phyloP scores from a whole-genome alignment of 2,888 invertebrate genomes.

The Protodeltote pygarga region DNA sequence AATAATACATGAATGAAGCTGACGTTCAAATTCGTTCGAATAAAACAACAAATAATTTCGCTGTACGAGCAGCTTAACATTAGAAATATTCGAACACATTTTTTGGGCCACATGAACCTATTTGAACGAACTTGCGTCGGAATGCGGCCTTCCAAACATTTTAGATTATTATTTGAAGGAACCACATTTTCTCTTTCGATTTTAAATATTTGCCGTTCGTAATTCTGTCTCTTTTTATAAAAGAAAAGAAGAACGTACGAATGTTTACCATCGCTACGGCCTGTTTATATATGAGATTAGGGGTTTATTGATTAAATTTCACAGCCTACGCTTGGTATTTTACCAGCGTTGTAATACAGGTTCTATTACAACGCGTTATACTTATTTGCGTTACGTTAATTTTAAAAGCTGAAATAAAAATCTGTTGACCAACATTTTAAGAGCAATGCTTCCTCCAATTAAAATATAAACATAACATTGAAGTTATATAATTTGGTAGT shows the following conservation, averaged over 20 bases:
- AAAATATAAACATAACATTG: constrained; percentile 41
- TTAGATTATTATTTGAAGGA: no score
- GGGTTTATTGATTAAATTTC: constrained; percentile 40
- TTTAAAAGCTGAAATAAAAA: constrained; percentile 1
- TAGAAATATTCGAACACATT: no score
- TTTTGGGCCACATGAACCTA: no score
- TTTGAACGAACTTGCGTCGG: no score
- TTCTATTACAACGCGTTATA: background rate
- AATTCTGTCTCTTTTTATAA: background rate
- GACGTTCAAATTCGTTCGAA: no score
- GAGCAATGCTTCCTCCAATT: constrained; percentile 17
- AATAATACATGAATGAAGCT: no score
- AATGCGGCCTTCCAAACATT: no score
- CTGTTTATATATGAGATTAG: constrained; percentile 43
- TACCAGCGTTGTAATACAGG: constrained; percentile 23
- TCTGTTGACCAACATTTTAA: background rate
- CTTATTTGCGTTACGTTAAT: no score
- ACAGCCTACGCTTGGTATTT: constrained; percentile 33
- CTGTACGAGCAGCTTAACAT: no score
- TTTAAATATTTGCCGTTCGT: background rate
- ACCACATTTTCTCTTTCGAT: background rate
- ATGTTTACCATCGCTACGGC: constrained; percentile 26
- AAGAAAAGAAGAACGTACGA: background rate
- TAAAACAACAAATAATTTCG: no score
- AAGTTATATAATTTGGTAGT: constrained; percentile 47